Conservation (phyloP, 2,797 vertebrate genomes). For the Ctenopoma kingsleyae region DNA sequence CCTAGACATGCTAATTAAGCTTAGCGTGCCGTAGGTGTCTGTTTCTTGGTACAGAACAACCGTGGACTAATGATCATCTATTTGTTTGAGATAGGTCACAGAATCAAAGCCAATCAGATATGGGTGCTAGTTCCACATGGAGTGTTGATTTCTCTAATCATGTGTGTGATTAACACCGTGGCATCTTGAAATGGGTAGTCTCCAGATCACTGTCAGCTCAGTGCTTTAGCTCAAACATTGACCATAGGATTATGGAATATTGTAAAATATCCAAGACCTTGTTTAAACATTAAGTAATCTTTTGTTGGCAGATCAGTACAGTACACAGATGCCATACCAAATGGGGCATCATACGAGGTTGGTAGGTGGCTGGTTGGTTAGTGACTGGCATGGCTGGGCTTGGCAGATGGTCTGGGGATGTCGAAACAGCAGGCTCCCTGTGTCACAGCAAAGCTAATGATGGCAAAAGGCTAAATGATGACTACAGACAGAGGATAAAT, state of each 20-base stretch:
- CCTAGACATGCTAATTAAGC: constrained; percentile 45
- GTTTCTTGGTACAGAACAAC: constrained; percentile 31
- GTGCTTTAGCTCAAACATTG: constrained; percentile 10
- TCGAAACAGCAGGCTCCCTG: constrained; percentile 65
- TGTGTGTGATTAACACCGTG: constrained; percentile 37
- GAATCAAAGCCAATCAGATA: constrained; percentile 62
- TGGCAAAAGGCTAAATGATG: constrained; percentile 75
- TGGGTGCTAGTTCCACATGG: constrained; percentile 4
- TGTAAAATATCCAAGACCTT: constrained; percentile 58
- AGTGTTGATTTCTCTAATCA: constrained; percentile 28
- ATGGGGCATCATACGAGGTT: constrained; percentile 58
- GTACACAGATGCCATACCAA: constrained; percentile 69
- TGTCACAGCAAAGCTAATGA: constrained; percentile 69
- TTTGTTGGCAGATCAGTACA: constrained; percentile 63
- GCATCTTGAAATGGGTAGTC: constrained; percentile 36
- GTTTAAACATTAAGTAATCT: constrained; percentile 66
- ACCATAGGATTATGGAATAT: constrained; percentile 50
- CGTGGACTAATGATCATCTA: constrained; percentile 58
- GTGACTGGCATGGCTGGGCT: constrained; percentile 53
- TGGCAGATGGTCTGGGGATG: constrained; percentile 74
- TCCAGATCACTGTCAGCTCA: constrained; percentile 38
- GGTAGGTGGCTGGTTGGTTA: constrained; percentile 52
- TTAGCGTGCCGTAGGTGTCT: constrained; percentile 31
- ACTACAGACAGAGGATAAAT: constrained; percentile 59
- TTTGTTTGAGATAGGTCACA: constrained; percentile 51